Conservation (phyloP, 1,140 invertebrate genomes). For the Coptotermes formosanus region DNA sequence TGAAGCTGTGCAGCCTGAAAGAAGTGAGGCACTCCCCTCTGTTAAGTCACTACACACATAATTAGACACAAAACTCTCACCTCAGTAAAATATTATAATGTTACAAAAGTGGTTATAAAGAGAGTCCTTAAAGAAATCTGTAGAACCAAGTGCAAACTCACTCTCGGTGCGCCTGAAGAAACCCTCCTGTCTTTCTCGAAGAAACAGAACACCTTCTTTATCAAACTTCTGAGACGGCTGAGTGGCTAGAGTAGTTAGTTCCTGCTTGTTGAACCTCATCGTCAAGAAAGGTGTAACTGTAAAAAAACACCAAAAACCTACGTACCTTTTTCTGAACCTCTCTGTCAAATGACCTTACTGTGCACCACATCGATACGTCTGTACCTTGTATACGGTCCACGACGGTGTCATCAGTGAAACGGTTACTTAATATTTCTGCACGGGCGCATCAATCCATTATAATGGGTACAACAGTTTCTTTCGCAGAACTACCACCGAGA, state of each 20-base stretch:
- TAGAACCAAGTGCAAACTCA: slow-evolving; percentile 53
- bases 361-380: not conserved
- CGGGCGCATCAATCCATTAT: not conserved
- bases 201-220: slow-evolving; percentile 83
- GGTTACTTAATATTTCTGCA: not conserved
- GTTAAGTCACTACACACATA: not conserved
- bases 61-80: not conserved
- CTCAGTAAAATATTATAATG: not conserved
- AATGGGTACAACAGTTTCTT: not conserved
- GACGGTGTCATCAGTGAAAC: slow-evolving; percentile 6
- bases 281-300: slow-evolving; percentile 40
- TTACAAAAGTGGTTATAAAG: slow-evolving; percentile 23
- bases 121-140: not conserved
- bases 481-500: not conserved
- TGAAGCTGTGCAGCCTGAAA: not conserved
- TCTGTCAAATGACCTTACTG: not conserved
- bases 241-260: slow-evolving; percentile 77
- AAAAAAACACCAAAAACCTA: not conserved
- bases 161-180: slow-evolving; percentile 89
- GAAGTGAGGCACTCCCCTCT: not conserved
- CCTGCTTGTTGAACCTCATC: slow-evolving; percentile 91
- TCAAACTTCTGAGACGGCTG: slow-evolving; percentile 87
- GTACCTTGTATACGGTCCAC: not conserved
- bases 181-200: slow-evolving; percentile 85
- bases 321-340: not conserved